Conservation (phyloP, 2,113 vertebrate genomes). For the Protomyctophum bolini region DNA sequence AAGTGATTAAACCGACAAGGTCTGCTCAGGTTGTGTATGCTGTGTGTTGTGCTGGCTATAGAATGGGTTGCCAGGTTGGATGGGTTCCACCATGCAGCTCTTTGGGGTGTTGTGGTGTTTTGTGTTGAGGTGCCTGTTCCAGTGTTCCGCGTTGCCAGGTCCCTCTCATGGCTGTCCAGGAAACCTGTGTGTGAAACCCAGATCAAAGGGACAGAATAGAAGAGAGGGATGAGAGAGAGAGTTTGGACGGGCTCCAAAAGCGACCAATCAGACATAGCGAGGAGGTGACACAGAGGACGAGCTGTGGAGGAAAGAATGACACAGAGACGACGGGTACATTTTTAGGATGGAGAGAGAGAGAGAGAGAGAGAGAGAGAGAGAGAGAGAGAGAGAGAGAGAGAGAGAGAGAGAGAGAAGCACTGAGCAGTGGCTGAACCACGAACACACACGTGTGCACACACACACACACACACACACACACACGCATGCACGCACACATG, state of each 20-base stretch:
- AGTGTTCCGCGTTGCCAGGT: slow-evolving; percentile 58
- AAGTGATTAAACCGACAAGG: not conserved
- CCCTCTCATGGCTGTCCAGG: slow-evolving; percentile 58
- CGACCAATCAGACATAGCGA: slow-evolving; percentile 23
- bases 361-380: not conserved
- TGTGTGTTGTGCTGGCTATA: slow-evolving; percentile 23
- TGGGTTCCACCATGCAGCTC: slow-evolving; percentile 20
- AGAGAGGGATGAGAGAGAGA: slow-evolving; percentile 31
- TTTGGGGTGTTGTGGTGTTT: slow-evolving; percentile 21
- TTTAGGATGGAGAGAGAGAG: not conserved
- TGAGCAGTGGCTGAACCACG: not conserved
- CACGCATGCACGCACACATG: slow-evolving; percentile 8
- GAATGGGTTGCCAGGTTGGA: slow-evolving; percentile 57
- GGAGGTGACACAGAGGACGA: not conserved
- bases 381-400: not conserved
- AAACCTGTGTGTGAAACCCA: slow-evolving; percentile 65
- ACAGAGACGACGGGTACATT: slow-evolving; percentile 5
- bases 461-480: slow-evolving; percentile 14
- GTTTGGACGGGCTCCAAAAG: slow-evolving; percentile 37
- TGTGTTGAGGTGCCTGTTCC: slow-evolving; percentile 47
- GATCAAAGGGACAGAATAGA: slow-evolving; percentile 61
- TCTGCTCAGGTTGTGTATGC: slow-evolving; percentile 14
- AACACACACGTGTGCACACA: slow-evolving; percentile 22
- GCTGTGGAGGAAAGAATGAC: not conserved
- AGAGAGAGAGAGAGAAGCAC: not conserved